Conservation (phyloP, 1,140 invertebrate species). For the Anoplophora glabripennis region DNA sequence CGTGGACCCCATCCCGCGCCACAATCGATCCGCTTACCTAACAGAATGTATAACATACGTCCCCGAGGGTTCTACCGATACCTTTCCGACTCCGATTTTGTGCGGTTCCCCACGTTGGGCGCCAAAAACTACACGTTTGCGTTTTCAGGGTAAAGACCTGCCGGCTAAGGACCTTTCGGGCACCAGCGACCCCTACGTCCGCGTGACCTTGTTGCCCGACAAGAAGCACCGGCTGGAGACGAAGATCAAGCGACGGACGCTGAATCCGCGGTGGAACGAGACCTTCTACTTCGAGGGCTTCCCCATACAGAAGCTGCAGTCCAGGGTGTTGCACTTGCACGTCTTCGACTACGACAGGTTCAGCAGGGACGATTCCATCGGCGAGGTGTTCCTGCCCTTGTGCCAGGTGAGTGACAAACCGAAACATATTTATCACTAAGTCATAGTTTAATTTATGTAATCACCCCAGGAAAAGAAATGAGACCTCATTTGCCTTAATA, state of each 20-base stretch:
- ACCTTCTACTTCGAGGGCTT: slow-evolving; percentile 97
- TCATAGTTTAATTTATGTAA: too few relatives aligned
- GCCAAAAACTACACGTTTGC: too few relatives aligned
- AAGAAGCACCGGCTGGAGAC: slow-evolving; percentile 96
- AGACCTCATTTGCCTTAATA: too few relatives aligned
- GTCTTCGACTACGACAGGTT: slow-evolving; percentile 96
- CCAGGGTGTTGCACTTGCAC: slow-evolving; percentile 87
- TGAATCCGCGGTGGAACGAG: slow-evolving; percentile 97
- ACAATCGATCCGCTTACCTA: too few relatives aligned
- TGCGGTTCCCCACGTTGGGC: too few relatives aligned
- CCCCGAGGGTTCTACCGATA: too few relatives aligned
- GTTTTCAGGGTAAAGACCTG: slow-evolving; percentile 79
- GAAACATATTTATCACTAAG: background rate
- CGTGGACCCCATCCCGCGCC: too few relatives aligned
- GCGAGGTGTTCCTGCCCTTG: slow-evolving; percentile 90
- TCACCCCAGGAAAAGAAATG: too few relatives aligned
- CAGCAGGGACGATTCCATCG: slow-evolving; percentile 91
- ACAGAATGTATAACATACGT: too few relatives aligned
- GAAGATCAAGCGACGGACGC: slow-evolving; percentile 91
- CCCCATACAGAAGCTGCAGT: slow-evolving; percentile 89
- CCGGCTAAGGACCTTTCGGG: slow-evolving; percentile 93
- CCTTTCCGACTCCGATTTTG: too few relatives aligned
- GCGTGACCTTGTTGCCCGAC: slow-evolving; percentile 90
- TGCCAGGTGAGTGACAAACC: slow-evolving; percentile 79
- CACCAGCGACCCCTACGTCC: slow-evolving; percentile 89